Evolutionary conservation across 2,797 vertebrate genomes (phyloP), one percentile per base, ranked within the genome.

Genomic region (Enteromius mattozi): DNA sequence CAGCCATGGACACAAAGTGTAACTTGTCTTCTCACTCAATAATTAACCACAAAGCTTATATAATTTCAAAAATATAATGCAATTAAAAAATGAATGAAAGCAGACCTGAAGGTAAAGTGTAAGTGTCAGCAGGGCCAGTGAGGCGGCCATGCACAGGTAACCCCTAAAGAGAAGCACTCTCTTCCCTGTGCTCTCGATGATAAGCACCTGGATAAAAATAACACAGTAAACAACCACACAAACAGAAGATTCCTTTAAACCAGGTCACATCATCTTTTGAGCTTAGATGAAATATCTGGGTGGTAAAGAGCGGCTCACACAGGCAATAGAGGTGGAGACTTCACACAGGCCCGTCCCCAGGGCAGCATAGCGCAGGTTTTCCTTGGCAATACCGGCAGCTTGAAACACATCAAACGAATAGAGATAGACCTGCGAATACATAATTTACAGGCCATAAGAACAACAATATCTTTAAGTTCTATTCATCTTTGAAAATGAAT

Each of bases 401-500:
- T 86, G 87, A 81, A 97, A 96, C 82, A 97, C 90, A 7, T 91
- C 93, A 86, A 93, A 95, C 33, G 95, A 95, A 82, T 97, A 97
- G 86, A 94, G 95, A 91, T 95, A 97, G 76, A 97, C 94, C 96
- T 97, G 90, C 17, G 84, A 49, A 88, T 21, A 88, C 45, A 85
- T 70, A 6, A 56, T 51, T 40, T 7, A 24, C 10, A 78, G 61
- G 9, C 51, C 35, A 82, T 8, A 54, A 74, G 40, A 54, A 35
- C 77, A 72, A 14, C 19, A 45, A 47, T 37, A 63, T 19, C 16
- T 63, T 19, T 19, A 61, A 27, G 24, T 40, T 40, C 30, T 54
- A 75, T 35, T 24, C 27, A 61, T 24, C 12, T 47, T 47, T 13
- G 19, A 63, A 21, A 24, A 2, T 16, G 19, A 74, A 47, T 47